These are phyloP conservation scores for Lagopus muta DNA, from an alignment of 2,113 vertebrate genomes.

Conservation along the genomic window DNA sequence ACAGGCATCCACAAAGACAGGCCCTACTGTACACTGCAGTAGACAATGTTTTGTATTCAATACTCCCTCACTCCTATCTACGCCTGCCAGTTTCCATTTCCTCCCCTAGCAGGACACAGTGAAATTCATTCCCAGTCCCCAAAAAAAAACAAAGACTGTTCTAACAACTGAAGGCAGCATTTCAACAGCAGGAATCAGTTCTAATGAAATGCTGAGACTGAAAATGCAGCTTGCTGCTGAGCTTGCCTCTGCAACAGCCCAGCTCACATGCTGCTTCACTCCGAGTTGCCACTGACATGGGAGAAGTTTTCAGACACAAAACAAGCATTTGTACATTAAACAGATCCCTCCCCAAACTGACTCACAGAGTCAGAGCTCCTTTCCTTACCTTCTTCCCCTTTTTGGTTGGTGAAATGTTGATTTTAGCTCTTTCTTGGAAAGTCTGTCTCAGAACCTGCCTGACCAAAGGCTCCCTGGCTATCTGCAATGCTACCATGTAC, in stretches of 20 bases:
- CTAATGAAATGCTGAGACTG: neutral
- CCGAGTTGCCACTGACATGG: neutral
- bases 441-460: constrained; percentile 96
- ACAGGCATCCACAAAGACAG: neutral
- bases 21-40: neutral
- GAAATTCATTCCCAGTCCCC: neutral
- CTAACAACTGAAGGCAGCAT: neutral
- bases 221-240: neutral
- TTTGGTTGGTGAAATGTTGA: constrained; percentile 95
- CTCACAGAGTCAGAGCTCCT: neutral
- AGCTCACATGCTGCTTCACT: neutral
- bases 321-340: neutral
- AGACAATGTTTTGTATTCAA: constrained; percentile 26
- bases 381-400: constrained; percentile 94
- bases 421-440: constrained; percentile 96
- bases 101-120: constrained; percentile 36
- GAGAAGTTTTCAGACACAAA: neutral
- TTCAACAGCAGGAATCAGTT: neutral
- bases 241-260: neutral
- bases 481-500: constrained; percentile 99
- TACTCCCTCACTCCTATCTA: neutral
- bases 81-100: constrained; percentile 32
- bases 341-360: neutral
- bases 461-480: constrained; percentile 95
- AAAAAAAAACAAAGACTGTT: neutral